Evolutionary conservation across 1,140 invertebrate species (phyloP), one percentile per base, ranked within the genome.

Genomic region (Mercenaria mercenaria): DNA sequence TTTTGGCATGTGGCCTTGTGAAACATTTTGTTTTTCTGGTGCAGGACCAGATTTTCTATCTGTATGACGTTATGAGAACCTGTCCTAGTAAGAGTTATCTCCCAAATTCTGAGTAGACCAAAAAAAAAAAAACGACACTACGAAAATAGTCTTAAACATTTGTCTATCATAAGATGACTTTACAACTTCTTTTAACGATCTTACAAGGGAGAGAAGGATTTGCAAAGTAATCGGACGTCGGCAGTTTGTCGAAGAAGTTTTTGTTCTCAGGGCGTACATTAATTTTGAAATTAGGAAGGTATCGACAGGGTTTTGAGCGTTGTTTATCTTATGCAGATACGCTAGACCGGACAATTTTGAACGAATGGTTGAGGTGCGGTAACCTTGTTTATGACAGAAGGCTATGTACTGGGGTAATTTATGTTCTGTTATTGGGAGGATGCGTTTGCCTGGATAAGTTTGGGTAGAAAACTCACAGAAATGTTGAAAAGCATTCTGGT

Each of bases 241-340:
- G n/a, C n/a, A n/a, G n/a, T n/a, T n/a, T n/a, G n/a, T n/a, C n/a
- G 37, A 34, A 15, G 20, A 10, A 11, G 13, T 18, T 26, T 37
- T 11, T 34, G 15, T 59, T 6, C 37, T 23, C 10, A 34, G 2
- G n/a, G 43, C 59, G 18, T 64, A 52, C 23, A 83, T 18, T 2
- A 83, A n/a, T 64, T 83, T 83, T 34, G 20, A 11, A 41, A 83
- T 64, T 34, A 83, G n/a, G 37, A 83, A 83, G 37, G 18, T 2
- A 23, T 47, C 43, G 1, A 67, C 15, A 10, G 83, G 83, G 56
- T 41, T 67, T 10, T 29, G 8, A 0, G 69, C 29, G 26, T 32
- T 47, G 34, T 47, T 20, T n/a, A 88, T 18, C 39, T 88, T 88
- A 79, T 79, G 76, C 8, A 79, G n/a, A 59, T 67, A 88, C 20